Base-by-base conservation (phyloP, 2,797 vertebrate genomes). In the Huso huso region DNA sequence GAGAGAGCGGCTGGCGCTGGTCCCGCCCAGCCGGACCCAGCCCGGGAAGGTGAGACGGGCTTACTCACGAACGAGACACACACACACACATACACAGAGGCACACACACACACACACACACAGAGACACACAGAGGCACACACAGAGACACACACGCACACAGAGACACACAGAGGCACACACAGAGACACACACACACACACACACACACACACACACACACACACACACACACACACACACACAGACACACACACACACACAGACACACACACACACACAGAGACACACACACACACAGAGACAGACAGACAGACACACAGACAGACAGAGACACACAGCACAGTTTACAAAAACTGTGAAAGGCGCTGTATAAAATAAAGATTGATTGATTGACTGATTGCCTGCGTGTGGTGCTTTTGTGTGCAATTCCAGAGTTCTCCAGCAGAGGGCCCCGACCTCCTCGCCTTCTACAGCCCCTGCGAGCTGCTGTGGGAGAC, bases 401-500 rank as follows among this genome's bases (percentile, higher is more conserved):
- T 18, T 18, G 15, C 15, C 15, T 18, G 15, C 15, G 15, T 18
- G 23, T 37, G 23, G 23, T 37, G 23, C 2, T 37, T 37, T 37
- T 37, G 23, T 37, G 13, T 70, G 64, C n/a, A 71, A 65, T 50
- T 66, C 59, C 48, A 51, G 1, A 48, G 64, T 48, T 49, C 51
- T 57, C 74, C 77, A 69, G 69, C 65, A 15, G 77, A 84, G 1
- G 80, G 80, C 18, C 92, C 93, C 0, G 85, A 89, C 57, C 72
- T 80, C 37, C 74, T 76, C 12, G 65, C 73, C 3, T 88, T 93
- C 64, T 82, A 82, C 69, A 78, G 81, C 50, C 73, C 86, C 1
- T 59, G 70, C 23, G 81, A 85, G 12, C 72, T 90, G 12, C 73
- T 87, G 52, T 77, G 87, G 18, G 88, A 94, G 77, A 85, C 81